Percentiles rank a stretch among this genome's conserved stretches.
phyloP scores from a whole-genome alignment of 1,140 invertebrate species.

The Goniozus legneri region DNA sequence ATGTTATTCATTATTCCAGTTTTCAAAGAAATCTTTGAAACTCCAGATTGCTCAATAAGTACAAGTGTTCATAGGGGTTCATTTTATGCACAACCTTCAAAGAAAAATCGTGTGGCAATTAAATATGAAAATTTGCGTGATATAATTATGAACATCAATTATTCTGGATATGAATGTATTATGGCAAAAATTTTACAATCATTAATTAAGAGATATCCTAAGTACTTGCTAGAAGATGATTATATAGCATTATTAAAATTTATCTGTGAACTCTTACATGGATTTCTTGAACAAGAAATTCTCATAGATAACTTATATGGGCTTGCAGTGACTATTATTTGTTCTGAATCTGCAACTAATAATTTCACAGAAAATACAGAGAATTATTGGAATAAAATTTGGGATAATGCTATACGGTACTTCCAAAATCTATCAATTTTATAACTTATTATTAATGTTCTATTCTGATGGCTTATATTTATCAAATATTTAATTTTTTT shows the following conservation, averaged over 20 bases:
- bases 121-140: conserved; percentile 25
- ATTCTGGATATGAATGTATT: conserved; percentile 26
- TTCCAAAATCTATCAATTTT: neutral
- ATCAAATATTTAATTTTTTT: conserved; percentile 14
- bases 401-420: conserved; percentile 49
- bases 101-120: conserved; percentile 21
- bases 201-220: conserved; percentile 45
- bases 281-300: conserved; percentile 35
- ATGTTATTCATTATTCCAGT: no score
- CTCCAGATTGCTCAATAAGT: conserved; percentile 8
- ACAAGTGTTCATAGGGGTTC: conserved; percentile 1
- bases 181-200: no score
- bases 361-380: conserved; percentile 15
- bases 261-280: conserved; percentile 37
- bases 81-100: conserved; percentile 15
- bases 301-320: conserved; percentile 43
- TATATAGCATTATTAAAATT: conserved; percentile 40
- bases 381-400: conserved; percentile 46
- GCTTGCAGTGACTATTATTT: conserved; percentile 16
- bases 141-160: conserved; percentile 20
- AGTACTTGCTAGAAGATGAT: conserved; percentile 36
- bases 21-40: conserved; percentile 29
- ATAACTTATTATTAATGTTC: neutral
- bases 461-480: neutral
- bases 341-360: conserved; percentile 36